Percentiles rank a stretch among this genome's conserved stretches.
Evolutionary conservation across 2,888 invertebrate genomes (phyloP).

Genomic region (Hirtodrosophila confusa): DNA sequence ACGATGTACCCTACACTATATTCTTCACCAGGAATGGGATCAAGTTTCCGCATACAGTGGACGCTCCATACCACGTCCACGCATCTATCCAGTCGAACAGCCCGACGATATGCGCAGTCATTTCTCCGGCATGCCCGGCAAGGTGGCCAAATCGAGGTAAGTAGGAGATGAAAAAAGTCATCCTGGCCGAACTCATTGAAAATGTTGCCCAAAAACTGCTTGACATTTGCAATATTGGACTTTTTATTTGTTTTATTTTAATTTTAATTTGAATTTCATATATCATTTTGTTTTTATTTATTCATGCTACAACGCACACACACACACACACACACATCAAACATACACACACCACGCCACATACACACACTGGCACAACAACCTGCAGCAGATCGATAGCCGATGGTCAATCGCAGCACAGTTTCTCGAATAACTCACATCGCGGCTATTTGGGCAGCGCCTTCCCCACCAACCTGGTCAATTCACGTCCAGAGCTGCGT

Average conservation of each 20-base stretch:
- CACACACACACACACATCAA: conserved; percentile 13
- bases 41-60: conserved; percentile 96
- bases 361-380: conserved; percentile 20
- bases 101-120: conserved; percentile 91
- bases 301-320: conserved; percentile 33
- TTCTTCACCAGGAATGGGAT: conserved; percentile 88
- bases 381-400: conserved; percentile 88
- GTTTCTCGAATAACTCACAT: conserved; percentile 92
- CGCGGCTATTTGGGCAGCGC: conserved; percentile 88
- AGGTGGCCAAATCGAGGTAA: conserved; percentile 84
- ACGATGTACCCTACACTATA: too few relatives aligned
- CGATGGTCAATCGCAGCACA: conserved; percentile 95
- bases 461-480: conserved; percentile 90
- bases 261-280: conserved; percentile 27
- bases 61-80: conserved; percentile 93
- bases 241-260: conserved; percentile 44
- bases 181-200: conserved; percentile 9
- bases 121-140: conserved; percentile 89
- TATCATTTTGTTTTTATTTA: conserved; percentile 39
- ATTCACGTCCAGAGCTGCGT: conserved; percentile 91
- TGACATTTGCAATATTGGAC: conserved; percentile 31
- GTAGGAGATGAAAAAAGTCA: conserved; percentile 22
- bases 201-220: conserved; percentile 8
- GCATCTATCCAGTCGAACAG: conserved; percentile 91
- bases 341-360: conserved; percentile 26